Base-by-base conservation (phyloP, 92 coral and sea anemone genomes). In the Epizoanthus rinbou region DNA sequence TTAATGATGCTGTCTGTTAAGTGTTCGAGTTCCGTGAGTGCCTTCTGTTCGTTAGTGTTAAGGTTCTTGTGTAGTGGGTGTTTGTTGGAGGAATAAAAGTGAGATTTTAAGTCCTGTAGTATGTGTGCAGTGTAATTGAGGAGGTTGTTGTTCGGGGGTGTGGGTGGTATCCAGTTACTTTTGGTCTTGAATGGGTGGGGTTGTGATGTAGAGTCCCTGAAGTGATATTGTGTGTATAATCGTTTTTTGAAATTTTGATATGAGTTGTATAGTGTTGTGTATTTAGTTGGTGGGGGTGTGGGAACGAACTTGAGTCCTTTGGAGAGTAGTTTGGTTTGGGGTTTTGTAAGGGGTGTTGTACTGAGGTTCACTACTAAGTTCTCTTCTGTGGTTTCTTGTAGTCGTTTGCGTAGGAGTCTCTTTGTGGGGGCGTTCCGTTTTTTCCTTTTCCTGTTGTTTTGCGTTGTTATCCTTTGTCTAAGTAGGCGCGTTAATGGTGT, bases 261-360 rank as follows among this genome's bases (percentile, higher is more conserved):
- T 31, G 79, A 73, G 39, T 73, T 73, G 79, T 73, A 54, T 73
- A 73, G 57, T 47, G 79, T 24, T 47, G 57, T 73, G 79, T 73
- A 73, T 73, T 73, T 73, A 57, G 79, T 73, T 37, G 71, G 71
- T 24, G 71, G 71, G 71, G 71, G 71, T 66, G 71, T 66, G 41
- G 71, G 71, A 17, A 73, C 79, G n/a, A 73, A 73, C 31, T 47
- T 45, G 57, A 73, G 79, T 39, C 79, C 79, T 73, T 73, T 73
- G 33, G 79, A 73, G 8, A 73, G 79, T 14, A 73, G 79, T 66
- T 66, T 66, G 71, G 43, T 66, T 43, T 66, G 8, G 71, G 71
- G 71, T 66, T 66, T 25, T 37, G 71, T 66, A 43, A 66, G 71
- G 39, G 41, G 71, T 25, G 71, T 66, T 37, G 71, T 24, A 43